Base-by-base conservation (phyloP, 2,113 vertebrate genomes). In the Quiscalus mexicanus region DNA sequence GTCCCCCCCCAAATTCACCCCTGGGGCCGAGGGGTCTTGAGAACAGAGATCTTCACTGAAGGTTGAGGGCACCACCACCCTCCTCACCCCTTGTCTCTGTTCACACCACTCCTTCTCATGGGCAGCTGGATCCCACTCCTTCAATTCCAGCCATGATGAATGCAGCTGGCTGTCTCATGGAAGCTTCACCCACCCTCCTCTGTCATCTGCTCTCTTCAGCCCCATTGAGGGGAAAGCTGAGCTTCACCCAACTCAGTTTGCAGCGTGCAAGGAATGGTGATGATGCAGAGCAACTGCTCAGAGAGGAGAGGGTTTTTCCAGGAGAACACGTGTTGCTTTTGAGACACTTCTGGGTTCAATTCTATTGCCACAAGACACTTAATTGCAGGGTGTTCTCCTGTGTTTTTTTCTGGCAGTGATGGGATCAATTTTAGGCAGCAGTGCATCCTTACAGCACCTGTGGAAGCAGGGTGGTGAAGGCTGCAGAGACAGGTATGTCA, bases 201-300 rank as follows among this genome's bases (percentile, higher is more conserved):
- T 76, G 5, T 4, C 7, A 23, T 8, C 58, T 87, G 42, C 10
- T 63, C 37, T 9, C 37, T 25, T n/a, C 55, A 60, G 50, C 15
- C 37, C 24, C 69, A 12, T 1, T 0, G 1, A 11, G 4, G 47
- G 17, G 8, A n/a, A 11, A 52, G 42, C 8, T 75, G 62, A 71
- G 27, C 31, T 44, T 75, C 18, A 19, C 12, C 27, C 30, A 15
- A 2, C 2, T 0, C n/a, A 6, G 8, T 1, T 30, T 12, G 14
- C 4, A 11, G 11, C 7, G 3, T 2, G 49, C 41, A 33, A 35
- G n/a, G 60, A 65, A 55, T 13, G 30, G 18, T 20, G 47, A 42
- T 33, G 25, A 7, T 58, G 39, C 31, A 67, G 45, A 82, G 63
- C 21, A 30, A 9, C 47, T 67, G 14, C 37, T 67, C 41, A 35